Evolutionary conservation across 2,797 vertebrate genomes (phyloP).

Genomic region (Poecile montanus): DNA sequence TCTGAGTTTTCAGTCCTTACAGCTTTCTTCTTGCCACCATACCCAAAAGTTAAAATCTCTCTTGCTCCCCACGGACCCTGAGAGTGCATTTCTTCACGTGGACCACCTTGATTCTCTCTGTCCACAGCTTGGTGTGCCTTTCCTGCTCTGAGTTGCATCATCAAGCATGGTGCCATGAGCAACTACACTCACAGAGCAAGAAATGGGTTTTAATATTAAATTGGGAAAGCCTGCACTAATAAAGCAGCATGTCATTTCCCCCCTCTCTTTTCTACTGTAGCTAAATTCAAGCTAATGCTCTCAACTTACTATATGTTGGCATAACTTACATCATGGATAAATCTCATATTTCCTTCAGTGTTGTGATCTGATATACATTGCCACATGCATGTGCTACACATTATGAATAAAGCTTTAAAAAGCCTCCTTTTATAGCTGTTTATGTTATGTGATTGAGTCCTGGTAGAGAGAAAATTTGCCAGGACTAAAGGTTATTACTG

Average conservation of each 20-base stretch:
- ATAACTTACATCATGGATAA: slow-evolving; percentile 62
- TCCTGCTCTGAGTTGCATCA: background rate
- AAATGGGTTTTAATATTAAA: background rate
- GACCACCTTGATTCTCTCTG: background rate
- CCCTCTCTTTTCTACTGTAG: background rate
- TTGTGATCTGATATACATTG: slow-evolving; percentile 61
- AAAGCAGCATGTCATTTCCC: background rate
- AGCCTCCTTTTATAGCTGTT: slow-evolving; percentile 80
- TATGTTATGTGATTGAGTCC: slow-evolving; percentile 78
- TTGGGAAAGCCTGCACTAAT: background rate
- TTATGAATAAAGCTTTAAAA: slow-evolving; percentile 80
- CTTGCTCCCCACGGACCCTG: background rate
- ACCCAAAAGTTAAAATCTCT: background rate
- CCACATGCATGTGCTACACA: slow-evolving; percentile 77
- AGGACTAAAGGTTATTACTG: slow-evolving; percentile 80
- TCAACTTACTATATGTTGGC: slow-evolving; percentile 48
- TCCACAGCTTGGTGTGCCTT: background rate
- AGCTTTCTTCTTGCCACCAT: background rate
- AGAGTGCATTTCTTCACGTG: background rate
- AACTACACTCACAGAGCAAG: background rate
- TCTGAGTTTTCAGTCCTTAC: background rate
- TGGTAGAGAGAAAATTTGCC: slow-evolving; percentile 76
- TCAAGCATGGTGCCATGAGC: background rate
- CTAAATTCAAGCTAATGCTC: slow-evolving; percentile 38
- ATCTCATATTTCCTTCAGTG: slow-evolving; percentile 66